phyloP scores from a whole-genome alignment of 2,113 vertebrate species.

The Megaleporinus macrocephalus region DNA sequence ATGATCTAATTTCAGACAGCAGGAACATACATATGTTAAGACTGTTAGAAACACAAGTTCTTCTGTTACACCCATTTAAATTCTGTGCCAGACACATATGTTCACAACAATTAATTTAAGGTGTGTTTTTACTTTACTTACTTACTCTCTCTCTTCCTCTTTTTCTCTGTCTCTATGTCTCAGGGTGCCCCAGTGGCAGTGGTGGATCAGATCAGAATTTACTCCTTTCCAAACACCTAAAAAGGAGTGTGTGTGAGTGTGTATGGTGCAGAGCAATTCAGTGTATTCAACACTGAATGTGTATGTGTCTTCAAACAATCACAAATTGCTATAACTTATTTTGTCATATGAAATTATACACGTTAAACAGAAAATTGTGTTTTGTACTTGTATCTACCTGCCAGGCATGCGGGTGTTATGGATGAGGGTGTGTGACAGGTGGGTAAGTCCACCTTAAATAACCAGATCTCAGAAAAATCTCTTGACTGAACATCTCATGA shows the following conservation, averaged over 20 bases:
- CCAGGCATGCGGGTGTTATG: background rate
- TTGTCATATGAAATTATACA: constrained; percentile 11
- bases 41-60: too few relatives aligned
- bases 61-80: too few relatives aligned
- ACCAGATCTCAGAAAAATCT: background rate
- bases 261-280: too few relatives aligned
- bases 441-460: background rate
- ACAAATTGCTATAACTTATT: background rate
- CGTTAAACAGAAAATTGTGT: background rate
- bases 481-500: background rate
- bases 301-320: background rate
- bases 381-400: background rate
- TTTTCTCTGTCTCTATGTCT: background rate
- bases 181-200: constrained; percentile 9
- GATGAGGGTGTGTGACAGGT: background rate
- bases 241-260: background rate
- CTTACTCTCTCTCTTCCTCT: background rate
- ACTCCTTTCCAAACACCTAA: background rate
- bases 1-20: too few relatives aligned
- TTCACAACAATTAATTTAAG: too few relatives aligned
- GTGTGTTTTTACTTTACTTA: too few relatives aligned
- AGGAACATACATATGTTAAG: too few relatives aligned
- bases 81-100: too few relatives aligned
- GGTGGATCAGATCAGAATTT: background rate
- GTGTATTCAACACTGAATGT: background rate